Percentiles rank a stretch among this genome's conserved stretches.
These are phyloP conservation scores for Dendronephthya gigantea DNA, from an alignment of 64 coral and sea anemone genomes.

Conservation along the genomic window DNA sequence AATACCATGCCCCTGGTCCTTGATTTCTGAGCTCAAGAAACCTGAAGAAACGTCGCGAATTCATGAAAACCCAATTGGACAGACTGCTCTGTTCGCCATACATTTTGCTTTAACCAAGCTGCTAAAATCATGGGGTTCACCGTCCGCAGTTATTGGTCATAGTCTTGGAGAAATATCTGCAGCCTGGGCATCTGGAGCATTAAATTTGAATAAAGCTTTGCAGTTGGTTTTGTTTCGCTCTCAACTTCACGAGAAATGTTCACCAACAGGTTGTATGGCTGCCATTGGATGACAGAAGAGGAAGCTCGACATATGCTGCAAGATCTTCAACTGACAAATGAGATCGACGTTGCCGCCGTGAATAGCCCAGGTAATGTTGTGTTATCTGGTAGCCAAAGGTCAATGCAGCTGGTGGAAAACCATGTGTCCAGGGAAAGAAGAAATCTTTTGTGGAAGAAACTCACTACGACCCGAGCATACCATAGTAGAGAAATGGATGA, in stretches of 20 bases:
- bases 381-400: constrained; percentile 39
- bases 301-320: constrained; percentile 19
- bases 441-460: constrained; percentile 49
- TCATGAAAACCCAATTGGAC: constrained; percentile 35
- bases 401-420: constrained; percentile 30
- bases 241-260: constrained; percentile 47
- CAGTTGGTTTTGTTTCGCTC: constrained; percentile 54
- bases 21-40: constrained; percentile 42
- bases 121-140: constrained; percentile 53
- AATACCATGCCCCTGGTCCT: constrained; percentile 21
- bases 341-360: constrained; percentile 32
- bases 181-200: constrained; percentile 35
- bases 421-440: constrained; percentile 22
- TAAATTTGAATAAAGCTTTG: constrained; percentile 45
- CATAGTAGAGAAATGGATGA: constrained; percentile 55
- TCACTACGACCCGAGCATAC: constrained; percentile 54
- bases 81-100: constrained; percentile 53
- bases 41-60: constrained; percentile 38
- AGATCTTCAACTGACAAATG: constrained; percentile 20
- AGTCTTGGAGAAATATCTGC: constrained; percentile 73
- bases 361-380: constrained; percentile 56
- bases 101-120: constrained; percentile 55
- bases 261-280: constrained; percentile 52
- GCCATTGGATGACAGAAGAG: constrained; percentile 48
- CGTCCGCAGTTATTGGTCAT: constrained; percentile 63